Evolutionary conservation across 1,140 invertebrate species (phyloP).

Genomic region (Gryllus bimaculatus): DNA sequence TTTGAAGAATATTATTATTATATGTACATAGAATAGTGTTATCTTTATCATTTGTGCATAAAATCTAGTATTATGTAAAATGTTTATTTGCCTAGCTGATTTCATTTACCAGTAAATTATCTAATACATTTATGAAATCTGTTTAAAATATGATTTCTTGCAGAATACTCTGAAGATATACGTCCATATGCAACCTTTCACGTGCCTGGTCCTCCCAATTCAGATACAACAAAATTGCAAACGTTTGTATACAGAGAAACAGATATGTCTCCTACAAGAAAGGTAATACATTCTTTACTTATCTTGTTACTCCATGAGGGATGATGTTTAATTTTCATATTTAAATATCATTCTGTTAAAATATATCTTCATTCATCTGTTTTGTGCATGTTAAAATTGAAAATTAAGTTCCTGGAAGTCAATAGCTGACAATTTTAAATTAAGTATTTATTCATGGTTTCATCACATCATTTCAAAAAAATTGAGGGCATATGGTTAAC

Average conservation of each 20-base stretch:
- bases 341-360: too few relatives aligned
- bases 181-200: conserved; percentile 34
- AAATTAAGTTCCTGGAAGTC: too few relatives aligned
- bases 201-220: conserved; percentile 25
- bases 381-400: too few relatives aligned
- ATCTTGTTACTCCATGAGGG: too few relatives aligned
- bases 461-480: too few relatives aligned
- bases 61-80: not conserved
- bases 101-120: not conserved
- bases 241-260: conserved; percentile 23
- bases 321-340: too few relatives aligned
- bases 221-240: conserved; percentile 19
- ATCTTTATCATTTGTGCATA: too few relatives aligned
- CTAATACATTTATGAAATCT: not conserved
- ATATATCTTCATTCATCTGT: too few relatives aligned
- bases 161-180: conserved; percentile 32
- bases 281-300: conserved; percentile 10
- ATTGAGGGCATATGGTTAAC: too few relatives aligned
- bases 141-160: not conserved
- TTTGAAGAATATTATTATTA: not conserved
- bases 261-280: conserved; percentile 18
- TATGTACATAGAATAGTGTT: too few relatives aligned
- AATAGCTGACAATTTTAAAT: too few relatives aligned
- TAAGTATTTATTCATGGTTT: too few relatives aligned
- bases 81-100: not conserved